Evolutionary conservation across 1,140 invertebrate species (phyloP), one percentile per base, ranked within the genome.

Genomic region (Sinonovacula constricta): DNA sequence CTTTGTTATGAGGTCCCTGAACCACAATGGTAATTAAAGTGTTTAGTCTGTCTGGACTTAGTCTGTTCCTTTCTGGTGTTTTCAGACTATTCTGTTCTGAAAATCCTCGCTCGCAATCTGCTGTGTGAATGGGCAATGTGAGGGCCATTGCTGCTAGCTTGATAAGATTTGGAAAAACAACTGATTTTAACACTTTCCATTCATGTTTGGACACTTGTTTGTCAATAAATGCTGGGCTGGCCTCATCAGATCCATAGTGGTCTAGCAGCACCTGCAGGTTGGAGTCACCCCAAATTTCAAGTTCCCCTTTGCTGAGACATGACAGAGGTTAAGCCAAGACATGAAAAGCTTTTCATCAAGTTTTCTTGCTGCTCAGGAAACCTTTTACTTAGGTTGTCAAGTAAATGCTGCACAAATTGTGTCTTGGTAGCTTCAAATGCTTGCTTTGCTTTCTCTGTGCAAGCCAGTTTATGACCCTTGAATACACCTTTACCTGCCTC

Each of bases 161-260:
- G 15, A 57, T 15, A 12, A 57, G 54, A 22, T 57, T 57, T n/a
- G 54, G 54, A 22, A 57, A 57, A 10, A 81, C 63, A 39, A 63
- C 53, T 36, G 18, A 34, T 59, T 81, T 81, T 24, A 70, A 65
- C 1, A 69, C 12, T 7, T 15, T 30, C 79, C 79, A 81, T 12
- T 54, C 51, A 15, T 62, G 59, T 49, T 2, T 39, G 26, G 59
- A 31, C 24, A 79, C 59, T 2, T 56, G 12, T 31, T 59, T 57
- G 59, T 65, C 49, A 60, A 30, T 56, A n/a, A 53, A 34, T 24
- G n/a, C 34, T 60, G 69, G 7, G 15, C 33, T 22, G 2, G 34
- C 18, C 15, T 45, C 57, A 18, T 30, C 57, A 34, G 33, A 34
- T 49, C 69, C 69, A 60, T 71, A 71, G 22, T 33, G 33, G 10